Conservation (phyloP, 2,888 invertebrate species). For the Tiliacea aurago region DNA sequence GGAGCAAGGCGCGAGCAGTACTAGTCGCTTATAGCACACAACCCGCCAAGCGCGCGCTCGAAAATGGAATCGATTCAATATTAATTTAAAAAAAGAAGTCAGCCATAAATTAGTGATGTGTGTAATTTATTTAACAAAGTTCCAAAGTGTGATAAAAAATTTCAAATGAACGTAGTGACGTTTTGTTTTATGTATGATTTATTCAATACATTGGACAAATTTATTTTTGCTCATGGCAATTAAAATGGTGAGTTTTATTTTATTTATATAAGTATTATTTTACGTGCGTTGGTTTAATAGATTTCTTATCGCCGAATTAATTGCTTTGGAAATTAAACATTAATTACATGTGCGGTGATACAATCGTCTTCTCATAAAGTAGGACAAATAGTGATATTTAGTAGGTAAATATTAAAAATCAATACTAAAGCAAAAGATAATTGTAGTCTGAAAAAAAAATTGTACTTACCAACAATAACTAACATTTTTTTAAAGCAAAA, state of each 20-base stretch:
- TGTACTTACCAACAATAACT: too few species aligned
- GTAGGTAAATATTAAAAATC: not conserved
- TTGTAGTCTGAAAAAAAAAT: not conserved
- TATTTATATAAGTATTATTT: conserved; percentile 30
- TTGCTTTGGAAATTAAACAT: conserved; percentile 54
- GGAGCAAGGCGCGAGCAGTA: conserved; percentile 72
- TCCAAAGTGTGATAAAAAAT: conserved; percentile 76
- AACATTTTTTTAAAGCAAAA: not conserved
- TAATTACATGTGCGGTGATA: conserved; percentile 33
- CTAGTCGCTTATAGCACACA: conserved; percentile 74
- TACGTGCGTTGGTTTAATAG: conserved; percentile 41
- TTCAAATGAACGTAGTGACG: conserved; percentile 86
- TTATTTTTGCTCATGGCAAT: conserved; percentile 89
- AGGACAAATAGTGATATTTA: conserved; percentile 2
- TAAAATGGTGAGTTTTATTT: conserved; percentile 86
- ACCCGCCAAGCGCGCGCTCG: conserved; percentile 61
- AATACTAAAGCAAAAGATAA: not conserved
- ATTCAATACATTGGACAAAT: conserved; percentile 89
- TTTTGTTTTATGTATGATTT: conserved; percentile 90
- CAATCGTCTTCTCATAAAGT: conserved; percentile 32
- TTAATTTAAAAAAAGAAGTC: conserved; percentile 49
- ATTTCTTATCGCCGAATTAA: conserved; percentile 56
- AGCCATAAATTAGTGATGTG: conserved; percentile 60
- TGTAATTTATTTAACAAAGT: conserved; percentile 59
- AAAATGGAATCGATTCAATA: conserved; percentile 67